A percentile compares a stretch with the other conserved stretches of the same genome.
These are phyloP conservation scores for Oegoconia quadripuncta DNA, from an alignment of 2,888 invertebrate genomes.

Conservation along the genomic window DNA sequence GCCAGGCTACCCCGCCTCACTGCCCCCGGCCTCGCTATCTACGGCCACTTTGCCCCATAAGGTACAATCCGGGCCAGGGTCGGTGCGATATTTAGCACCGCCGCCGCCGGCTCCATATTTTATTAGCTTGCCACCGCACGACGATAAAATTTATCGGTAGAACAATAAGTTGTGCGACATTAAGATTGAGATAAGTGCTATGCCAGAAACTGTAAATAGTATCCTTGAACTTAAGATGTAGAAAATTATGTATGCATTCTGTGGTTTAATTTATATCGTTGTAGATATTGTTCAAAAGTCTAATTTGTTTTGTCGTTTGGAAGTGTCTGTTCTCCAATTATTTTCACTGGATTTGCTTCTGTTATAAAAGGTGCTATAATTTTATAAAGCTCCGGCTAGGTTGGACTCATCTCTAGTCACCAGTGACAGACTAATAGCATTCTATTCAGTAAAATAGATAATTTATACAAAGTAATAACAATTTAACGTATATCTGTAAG, in stretches of 20 bases:
- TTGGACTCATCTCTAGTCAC: conserved; percentile 45
- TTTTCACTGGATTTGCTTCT: conserved; percentile 4
- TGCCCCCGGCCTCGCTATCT: conserved; percentile 80
- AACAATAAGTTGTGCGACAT: conserved; percentile 1
- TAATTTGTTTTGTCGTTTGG: conserved; percentile 4
- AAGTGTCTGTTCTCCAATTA: conserved; percentile 4
- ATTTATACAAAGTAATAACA: background rate
- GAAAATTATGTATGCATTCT: conserved; percentile 5
- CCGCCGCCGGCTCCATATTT: conserved; percentile 83
- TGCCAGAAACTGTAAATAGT: conserved; percentile 14
- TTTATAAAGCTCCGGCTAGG: conserved; percentile 30
- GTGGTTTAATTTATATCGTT: conserved; percentile 37
- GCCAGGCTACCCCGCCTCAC: conserved; percentile 79
- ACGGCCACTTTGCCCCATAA: conserved; percentile 85
- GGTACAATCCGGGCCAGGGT: conserved; percentile 73
- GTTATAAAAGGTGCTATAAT: background rate
- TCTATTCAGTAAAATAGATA: background rate
- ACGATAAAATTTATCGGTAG: conserved; percentile 83
- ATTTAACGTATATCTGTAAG: background rate
- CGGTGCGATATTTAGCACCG: conserved; percentile 77
- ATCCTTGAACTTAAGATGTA: conserved; percentile 9
- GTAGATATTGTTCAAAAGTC: conserved; percentile 39
- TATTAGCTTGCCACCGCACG: conserved; percentile 80
- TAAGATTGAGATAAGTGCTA: conserved; percentile 8
- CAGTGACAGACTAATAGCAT: conserved; percentile 28